Evolutionary conservation across 2,888 invertebrate species (phyloP), one percentile per base, ranked within the genome.

Genomic region (Sphaeridia pumilis): DNA sequence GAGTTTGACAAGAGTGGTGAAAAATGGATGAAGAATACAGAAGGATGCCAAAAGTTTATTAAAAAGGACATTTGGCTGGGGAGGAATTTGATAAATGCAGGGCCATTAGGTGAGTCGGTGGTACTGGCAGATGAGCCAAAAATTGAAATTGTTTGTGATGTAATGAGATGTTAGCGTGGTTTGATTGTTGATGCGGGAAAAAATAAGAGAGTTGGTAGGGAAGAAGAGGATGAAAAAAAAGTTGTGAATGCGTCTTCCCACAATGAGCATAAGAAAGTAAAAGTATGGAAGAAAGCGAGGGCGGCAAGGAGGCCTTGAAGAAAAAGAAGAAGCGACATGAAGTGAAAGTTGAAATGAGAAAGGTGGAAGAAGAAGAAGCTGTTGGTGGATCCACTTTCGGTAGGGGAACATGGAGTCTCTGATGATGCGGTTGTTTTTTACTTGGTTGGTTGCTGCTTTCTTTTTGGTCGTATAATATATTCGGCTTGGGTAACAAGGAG

Each of bases 51-150:
- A 42, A 20, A 21, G 42, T 48, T 35, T 25, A 17, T 43, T 53
- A 38, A 43, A 41, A 55, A 36, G 48, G 51, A 55, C 52, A 51
- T 36, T 27, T 55, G 51, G 51, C 48, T 48, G 51, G 51, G 48
- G 48, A 51, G 52, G 51, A 55, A 51, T 50, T 55, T 48, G 51
- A 42, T 55, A 51, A 51, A 52, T 51, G 48, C 48, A n/a, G n/a
- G 48, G 21, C 46, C 31, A 12, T 28, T n/a, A n/a, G 21, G 17
- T 17, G 14, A 31, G 14, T 7, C 31, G 31, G 31, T 10, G 31
- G 10, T 10, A 31, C 7, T 31, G 31, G 10, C 14, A 7, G 31
- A 31, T 10, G 7, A 14, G 10, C 14, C 31, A 31, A 31, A 31
- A 14, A 14, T 31, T 14, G 31, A 14, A 31, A 31, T 31, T 7